Conservation (phyloP, 2,797 vertebrate species). For the Pangasius mekongensis region DNA sequence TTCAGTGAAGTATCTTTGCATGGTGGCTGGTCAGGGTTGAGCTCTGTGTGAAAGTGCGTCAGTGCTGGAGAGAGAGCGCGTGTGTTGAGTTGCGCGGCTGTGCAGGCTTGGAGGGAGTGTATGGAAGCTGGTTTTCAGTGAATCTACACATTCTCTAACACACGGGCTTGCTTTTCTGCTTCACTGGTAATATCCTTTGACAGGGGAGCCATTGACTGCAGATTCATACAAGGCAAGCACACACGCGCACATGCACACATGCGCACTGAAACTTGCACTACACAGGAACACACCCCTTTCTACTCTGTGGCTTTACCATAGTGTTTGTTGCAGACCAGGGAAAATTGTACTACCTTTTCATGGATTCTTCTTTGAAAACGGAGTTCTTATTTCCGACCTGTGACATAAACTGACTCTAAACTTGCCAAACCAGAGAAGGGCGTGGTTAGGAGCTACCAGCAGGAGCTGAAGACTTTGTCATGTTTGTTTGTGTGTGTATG, state of each 20-base stretch:
- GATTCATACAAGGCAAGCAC: neutral
- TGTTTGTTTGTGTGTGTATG: neutral
- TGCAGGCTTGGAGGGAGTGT: conserved; percentile 32
- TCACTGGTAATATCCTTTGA: conserved; percentile 49
- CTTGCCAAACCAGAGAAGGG: conserved; percentile 2
- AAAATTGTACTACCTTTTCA: neutral
- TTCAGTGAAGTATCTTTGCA: neutral
- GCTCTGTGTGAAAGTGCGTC: neutral
- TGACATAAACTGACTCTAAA: neutral
- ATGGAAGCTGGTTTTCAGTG: conserved; percentile 15
- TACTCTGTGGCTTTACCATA: neutral
- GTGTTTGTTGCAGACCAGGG: neutral
- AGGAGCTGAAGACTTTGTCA: neutral
- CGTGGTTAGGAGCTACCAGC: neutral
- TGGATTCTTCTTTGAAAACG: neutral
- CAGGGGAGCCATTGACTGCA: conserved; percentile 38
- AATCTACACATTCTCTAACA: conserved; percentile 38
- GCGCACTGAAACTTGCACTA: neutral
- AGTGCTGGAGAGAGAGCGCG: neutral
- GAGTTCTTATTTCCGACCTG: too few species aligned
- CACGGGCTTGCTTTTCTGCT: conserved; percentile 43
- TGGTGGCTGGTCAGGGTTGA: neutral
- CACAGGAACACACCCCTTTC: neutral
- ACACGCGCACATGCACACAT: neutral
- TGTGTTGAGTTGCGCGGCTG: conserved; percentile 34